These are phyloP conservation scores for Cantharis lateralis DNA, from an alignment of 2,888 invertebrate genomes.

Conservation along the genomic window DNA sequence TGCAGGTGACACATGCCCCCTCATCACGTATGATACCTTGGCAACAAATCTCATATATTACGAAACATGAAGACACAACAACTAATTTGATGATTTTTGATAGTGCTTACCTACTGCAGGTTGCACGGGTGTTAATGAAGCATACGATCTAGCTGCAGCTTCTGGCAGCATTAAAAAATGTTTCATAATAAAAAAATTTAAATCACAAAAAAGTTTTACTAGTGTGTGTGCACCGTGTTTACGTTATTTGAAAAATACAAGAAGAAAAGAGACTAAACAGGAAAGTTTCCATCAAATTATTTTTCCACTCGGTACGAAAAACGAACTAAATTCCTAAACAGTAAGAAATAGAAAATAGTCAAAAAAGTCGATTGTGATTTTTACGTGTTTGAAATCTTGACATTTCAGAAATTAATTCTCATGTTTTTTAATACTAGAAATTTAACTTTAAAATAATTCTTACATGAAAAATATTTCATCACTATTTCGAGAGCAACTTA, in stretches of 20 bases:
- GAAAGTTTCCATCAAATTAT: not conserved
- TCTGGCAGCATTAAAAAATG: conserved; percentile 51
- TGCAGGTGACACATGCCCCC: conserved; percentile 30
- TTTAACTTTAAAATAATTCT: not conserved
- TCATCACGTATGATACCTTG: not conserved
- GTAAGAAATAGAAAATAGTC: not conserved
- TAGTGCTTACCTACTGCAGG: conserved; percentile 58
- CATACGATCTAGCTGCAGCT: conserved; percentile 60
- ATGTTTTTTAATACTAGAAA: not conserved
- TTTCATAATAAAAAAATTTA: not conserved
- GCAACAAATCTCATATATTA: not conserved
- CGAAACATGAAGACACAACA: not conserved
- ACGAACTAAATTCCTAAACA: not conserved
- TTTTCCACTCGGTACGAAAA: not conserved
- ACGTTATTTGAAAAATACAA: not conserved
- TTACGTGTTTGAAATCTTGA: not conserved
- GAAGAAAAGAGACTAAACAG: not conserved
- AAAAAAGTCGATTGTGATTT: not conserved
- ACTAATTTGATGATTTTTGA: not conserved
- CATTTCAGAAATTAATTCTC: not conserved
- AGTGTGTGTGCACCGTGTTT: not conserved
- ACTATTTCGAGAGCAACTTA: not conserved
- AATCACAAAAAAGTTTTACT: not conserved
- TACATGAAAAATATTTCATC: not conserved
- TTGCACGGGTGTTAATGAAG: conserved; percentile 61